Percentiles rank a stretch among this genome's conserved stretches.
These are phyloP conservation scores for Lomographa bimaculata DNA, from an alignment of 2,888 invertebrate species.

Conservation along the genomic window DNA sequence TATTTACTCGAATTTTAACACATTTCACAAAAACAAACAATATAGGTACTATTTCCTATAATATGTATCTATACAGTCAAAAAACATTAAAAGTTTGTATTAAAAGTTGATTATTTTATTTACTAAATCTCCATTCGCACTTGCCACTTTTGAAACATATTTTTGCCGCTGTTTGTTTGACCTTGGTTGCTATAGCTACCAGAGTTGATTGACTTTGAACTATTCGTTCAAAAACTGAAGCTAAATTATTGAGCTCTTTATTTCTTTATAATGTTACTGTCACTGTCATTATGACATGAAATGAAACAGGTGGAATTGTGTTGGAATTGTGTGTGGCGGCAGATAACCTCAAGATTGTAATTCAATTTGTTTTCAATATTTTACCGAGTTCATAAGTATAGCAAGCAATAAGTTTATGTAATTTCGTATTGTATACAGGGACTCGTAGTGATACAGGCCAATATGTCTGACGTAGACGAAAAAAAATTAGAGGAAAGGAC, in stretches of 20 bases:
- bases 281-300: no score
- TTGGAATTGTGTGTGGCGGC: no score
- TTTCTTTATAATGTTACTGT: no score
- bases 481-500: slow-evolving; percentile 63
- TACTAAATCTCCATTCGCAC: slow-evolving; percentile 53
- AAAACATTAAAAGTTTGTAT: slow-evolving; percentile 12
- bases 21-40: slow-evolving; percentile 10
- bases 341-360: slow-evolving; percentile 40
- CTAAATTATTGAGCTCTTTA: no score
- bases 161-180: slow-evolving; percentile 80
- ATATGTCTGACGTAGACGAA: slow-evolving; percentile 58
- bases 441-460: no score
- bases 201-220: background rate
- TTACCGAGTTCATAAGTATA: no score
- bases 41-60: background rate
- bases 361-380: no score
- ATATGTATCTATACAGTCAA: slow-evolving; percentile 3
- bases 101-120: slow-evolving; percentile 33
- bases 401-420: no score
- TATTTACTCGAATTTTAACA: slow-evolving; percentile 13
- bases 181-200: slow-evolving; percentile 67
- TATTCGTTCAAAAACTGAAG: slow-evolving; percentile 17
- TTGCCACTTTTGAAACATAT: slow-evolving; percentile 75
- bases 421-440: no score
- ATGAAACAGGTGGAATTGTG: no score